A percentile compares a stretch with the other conserved stretches of the same genome.
phyloP scores from a whole-genome alignment of 1,140 invertebrate species.

The Aplysia californica region DNA sequence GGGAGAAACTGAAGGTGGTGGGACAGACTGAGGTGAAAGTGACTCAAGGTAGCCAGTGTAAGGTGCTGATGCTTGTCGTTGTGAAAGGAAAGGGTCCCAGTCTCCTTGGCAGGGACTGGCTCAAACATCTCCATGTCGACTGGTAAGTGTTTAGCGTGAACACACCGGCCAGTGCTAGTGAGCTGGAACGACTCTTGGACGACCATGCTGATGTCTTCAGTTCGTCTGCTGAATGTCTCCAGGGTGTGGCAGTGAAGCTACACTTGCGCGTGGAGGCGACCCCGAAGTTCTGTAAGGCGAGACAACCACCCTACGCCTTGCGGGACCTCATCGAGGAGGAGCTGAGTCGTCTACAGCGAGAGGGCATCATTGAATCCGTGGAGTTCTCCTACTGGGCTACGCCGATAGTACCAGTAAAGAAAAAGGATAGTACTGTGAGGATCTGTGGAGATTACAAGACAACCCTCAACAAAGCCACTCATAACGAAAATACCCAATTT shows the following conservation, averaged over 20 bases:
- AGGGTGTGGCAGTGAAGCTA: neutral
- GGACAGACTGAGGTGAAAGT: neutral
- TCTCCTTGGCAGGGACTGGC: neutral
- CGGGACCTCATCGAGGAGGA: neutral
- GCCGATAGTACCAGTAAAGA: slow-evolving; percentile 7
- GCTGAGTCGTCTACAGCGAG: neutral
- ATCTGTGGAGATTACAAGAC: slow-evolving; percentile 25
- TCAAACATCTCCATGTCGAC: neutral
- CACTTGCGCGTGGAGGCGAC: neutral
- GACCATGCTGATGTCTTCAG: neutral
- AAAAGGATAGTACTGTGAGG: neutral
- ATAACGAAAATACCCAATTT: slow-evolving; percentile 43
- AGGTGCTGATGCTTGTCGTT: neutral
- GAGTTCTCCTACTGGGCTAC: neutral
- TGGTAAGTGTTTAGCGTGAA: neutral
- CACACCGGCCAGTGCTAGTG: neutral
- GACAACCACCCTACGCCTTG: neutral
- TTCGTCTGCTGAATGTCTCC: neutral
- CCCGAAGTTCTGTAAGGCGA: neutral
- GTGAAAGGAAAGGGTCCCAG: neutral
- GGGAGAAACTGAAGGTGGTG: neutral
- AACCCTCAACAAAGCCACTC: neutral
- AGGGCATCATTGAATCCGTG: neutral
- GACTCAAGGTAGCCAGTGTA: neutral
- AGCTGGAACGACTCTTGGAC: neutral